Evolutionary conservation across 2,113 vertebrate species (phyloP), one percentile per base, ranked within the genome.

Genomic region (Anhinga anhinga): DNA sequence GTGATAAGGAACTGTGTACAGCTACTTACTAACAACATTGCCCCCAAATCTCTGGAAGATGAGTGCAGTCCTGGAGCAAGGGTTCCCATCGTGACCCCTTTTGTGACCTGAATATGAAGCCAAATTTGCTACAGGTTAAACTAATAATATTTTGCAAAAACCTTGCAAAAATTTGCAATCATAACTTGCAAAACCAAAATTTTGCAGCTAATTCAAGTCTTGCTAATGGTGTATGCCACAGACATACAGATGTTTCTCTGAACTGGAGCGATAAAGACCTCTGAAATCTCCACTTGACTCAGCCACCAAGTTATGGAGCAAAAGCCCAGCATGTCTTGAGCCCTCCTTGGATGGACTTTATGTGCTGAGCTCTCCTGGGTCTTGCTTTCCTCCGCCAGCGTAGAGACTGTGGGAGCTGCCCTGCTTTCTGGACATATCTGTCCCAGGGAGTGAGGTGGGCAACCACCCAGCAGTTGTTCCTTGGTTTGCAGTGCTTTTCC

Each of bases 391-490:
- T 27, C 15, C 1, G 0, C 29, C 0, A 0, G 52, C 22, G 4
- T 23, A 53, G 66, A 71, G 70, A 16, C 47, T 88, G 40, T 0
- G 0, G 56, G 36, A 73, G 29, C 71, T 52, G 63, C 49, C 34
- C 26, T 2, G 1, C 21, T 77, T 56, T 56, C 5, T 5, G 3
- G 45, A 61, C 36, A 45, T 27, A 15, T 13, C 22, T 30, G 29
- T 72, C n/a, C 15, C 2, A 1, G 40, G 40, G 42, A 92, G 10
- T 3, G 9, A 10, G 11, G 45, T n/a, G 78, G 69, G 90, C 88
- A 97, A 58, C 45, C 42, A 53, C 74, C 82, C 92, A 96, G 55
- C 65, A 71, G 65, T 83, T 82, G 91, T 88, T 96, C 82, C 44
- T 71, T 1, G 6, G 34, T 4, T 5, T 84, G 80, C 69, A 71